These are phyloP conservation scores for Mystacides longicornis DNA, from an alignment of 2,888 invertebrate species.

Conservation along the genomic window DNA sequence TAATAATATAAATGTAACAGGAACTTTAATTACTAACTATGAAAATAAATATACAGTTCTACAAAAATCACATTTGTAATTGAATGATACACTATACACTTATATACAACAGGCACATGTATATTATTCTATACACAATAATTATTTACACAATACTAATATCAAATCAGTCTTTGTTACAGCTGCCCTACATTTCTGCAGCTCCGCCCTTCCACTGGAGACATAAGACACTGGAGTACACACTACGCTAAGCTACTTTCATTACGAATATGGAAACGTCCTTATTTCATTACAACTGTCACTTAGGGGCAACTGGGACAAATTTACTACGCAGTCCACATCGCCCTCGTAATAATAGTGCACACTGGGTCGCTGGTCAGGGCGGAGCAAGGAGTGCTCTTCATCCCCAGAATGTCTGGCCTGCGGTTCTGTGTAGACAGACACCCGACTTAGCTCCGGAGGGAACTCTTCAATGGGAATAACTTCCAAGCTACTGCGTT, in stretches of 20 bases:
- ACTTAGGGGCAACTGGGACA: neutral
- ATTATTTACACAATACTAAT: conserved; percentile 10
- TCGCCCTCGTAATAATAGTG: conserved; percentile 10
- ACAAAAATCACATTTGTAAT: neutral
- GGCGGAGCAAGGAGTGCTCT: conserved; percentile 13
- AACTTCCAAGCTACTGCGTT: conserved; percentile 61
- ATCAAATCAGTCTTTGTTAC: conserved; percentile 20
- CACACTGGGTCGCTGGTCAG: neutral
- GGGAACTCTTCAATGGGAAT: conserved; percentile 35
- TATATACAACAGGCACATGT: neutral
- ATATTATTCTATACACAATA: neutral
- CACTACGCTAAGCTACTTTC: conserved; percentile 9
- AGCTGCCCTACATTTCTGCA: conserved; percentile 8
- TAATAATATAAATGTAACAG: neutral
- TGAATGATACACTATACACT: neutral
- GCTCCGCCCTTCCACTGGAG: conserved; percentile 11
- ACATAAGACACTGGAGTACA: conserved; percentile 2
- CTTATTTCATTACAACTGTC: conserved; percentile 10
- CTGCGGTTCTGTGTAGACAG: conserved; percentile 7
- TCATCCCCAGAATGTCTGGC: conserved; percentile 15
- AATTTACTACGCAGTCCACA: conserved; percentile 7
- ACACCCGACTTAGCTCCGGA: conserved; percentile 3
- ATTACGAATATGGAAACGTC: conserved; percentile 24
- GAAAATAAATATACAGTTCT: conserved; percentile 10
- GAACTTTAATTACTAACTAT: conserved; percentile 4